These are phyloP conservation scores for Sturnira hondurensis DNA, from an alignment of 2,113 vertebrate species.

Conservation along the genomic window DNA sequence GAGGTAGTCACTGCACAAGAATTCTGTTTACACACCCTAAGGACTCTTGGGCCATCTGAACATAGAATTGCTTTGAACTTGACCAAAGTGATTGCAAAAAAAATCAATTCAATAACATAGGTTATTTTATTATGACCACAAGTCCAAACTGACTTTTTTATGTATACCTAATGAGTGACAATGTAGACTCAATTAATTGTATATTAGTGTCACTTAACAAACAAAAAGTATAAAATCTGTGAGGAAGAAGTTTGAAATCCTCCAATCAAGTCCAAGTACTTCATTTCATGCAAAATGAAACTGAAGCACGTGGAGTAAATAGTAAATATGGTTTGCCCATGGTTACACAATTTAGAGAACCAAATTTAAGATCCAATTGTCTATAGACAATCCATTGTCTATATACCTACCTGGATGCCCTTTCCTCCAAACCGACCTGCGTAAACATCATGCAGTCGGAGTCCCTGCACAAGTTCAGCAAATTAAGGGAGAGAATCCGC, in stretches of 20 bases:
- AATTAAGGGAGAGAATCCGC: conserved; percentile 20
- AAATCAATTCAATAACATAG: not conserved
- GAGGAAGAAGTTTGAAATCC: not conserved
- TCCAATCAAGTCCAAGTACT: not conserved
- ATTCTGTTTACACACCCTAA: not conserved
- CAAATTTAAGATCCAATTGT: not conserved
- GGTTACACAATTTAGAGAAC: not conserved
- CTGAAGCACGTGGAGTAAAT: not conserved
- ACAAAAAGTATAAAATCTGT: not conserved
- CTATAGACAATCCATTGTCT: no score
- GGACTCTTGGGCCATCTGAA: not conserved
- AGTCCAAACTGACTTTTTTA: not conserved
- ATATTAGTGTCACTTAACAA: not conserved
- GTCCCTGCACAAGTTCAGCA: not conserved
- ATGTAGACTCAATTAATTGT: not conserved
- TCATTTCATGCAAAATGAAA: not conserved
- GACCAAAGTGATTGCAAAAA: not conserved
- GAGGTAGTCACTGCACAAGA: not conserved
- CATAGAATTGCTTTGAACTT: not conserved
- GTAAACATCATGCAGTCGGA: not conserved
- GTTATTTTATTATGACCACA: not conserved
- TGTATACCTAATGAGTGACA: not conserved
- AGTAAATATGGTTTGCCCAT: not conserved
- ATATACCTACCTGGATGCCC: rapidly evolving
- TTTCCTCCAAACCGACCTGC: not conserved